Base-by-base conservation (phyloP, 1,140 invertebrate genomes). In the Bradysia coprophila region DNA sequence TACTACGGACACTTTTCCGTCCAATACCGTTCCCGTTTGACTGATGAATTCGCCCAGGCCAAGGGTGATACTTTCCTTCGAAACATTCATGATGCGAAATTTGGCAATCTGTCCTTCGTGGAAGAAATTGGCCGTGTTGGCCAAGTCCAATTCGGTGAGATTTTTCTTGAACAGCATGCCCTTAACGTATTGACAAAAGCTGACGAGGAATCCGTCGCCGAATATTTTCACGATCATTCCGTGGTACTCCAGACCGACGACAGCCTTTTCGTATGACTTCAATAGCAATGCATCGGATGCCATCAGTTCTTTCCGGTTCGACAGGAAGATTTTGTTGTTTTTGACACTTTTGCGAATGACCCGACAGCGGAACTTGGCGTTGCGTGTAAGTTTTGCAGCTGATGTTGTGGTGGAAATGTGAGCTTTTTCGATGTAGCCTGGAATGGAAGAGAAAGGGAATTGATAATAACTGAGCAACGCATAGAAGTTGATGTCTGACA, bases 151-250 rank as follows among this genome's bases (percentile, higher is more conserved):
- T 20, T 67, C 52, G 37, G 63, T 65, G 1, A 76, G 57, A 41
- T 67, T 62, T 4, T 62, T 53, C 1, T 54, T 59, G 22, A 71
- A 65, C 2, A 81, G 52, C 45, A 66, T 67, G 2, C 73, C 76
- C 42, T 61, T 67, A 2, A 75, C 52, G 40, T 70, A 63, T 34
- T 64, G 66, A 49, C 73, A 76, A 56, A 78, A 79, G 38, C 61
- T 59, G 0, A 80, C 65, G 2, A 73, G 34, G 1, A 75, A 41
- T 38, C 69, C 73, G 28, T 53, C 53, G 2, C 51, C 22, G 4
- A 57, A 57, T 28, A 64, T 59, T 39, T 64, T 55, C 0, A 66
- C 52, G 3, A 81, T 59, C 4, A 70, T 65, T 2, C 73, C 76
- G 2, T 67, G 63, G 49, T 75, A 74, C 6, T 57, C 49, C 2